phyloP scores from a whole-genome alignment of 1,140 invertebrate genomes.

The Anagrus nilaparvatae region DNA sequence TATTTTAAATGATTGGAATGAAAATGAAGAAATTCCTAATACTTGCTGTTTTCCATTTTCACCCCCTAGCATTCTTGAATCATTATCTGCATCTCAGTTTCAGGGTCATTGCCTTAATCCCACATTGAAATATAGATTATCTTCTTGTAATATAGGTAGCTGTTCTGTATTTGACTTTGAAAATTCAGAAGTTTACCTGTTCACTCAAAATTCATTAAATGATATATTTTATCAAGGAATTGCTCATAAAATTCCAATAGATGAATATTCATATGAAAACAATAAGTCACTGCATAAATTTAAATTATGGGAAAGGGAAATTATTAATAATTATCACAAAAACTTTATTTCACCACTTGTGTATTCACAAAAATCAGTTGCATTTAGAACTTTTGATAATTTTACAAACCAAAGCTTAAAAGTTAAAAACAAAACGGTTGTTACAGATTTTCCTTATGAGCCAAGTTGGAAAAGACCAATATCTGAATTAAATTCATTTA shows the following conservation, averaged over 20 bases:
- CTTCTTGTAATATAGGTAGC: constrained; percentile 29
- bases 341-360: constrained; percentile 8
- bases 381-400: constrained; percentile 16
- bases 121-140: constrained; percentile 26
- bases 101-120: constrained; percentile 35
- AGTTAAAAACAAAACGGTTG: neutral
- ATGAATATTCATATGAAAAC: constrained; percentile 26
- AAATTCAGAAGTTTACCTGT: constrained; percentile 20
- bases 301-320: constrained; percentile 23
- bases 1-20: constrained; percentile 34
- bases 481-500: constrained; percentile 26
- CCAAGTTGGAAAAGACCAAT: constrained; percentile 30
- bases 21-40: constrained; percentile 19
- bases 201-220: constrained; percentile 35
- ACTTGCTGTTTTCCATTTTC: constrained; percentile 30
- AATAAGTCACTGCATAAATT: constrained; percentile 23
- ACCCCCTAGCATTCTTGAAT: constrained; percentile 27
- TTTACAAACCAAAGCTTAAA: constrained; percentile 26
- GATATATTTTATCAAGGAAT: constrained; percentile 39
- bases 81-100: constrained; percentile 24
- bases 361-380: constrained; percentile 6
- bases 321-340: constrained; percentile 1
- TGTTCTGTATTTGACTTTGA: constrained; percentile 18
- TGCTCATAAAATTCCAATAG: constrained; percentile 23
- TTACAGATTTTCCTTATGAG: constrained; percentile 4